Percentiles rank a stretch among this genome's conserved stretches.
Evolutionary conservation across 1,140 invertebrate species (phyloP).

Genomic region (Sminthurides bifidus): DNA sequence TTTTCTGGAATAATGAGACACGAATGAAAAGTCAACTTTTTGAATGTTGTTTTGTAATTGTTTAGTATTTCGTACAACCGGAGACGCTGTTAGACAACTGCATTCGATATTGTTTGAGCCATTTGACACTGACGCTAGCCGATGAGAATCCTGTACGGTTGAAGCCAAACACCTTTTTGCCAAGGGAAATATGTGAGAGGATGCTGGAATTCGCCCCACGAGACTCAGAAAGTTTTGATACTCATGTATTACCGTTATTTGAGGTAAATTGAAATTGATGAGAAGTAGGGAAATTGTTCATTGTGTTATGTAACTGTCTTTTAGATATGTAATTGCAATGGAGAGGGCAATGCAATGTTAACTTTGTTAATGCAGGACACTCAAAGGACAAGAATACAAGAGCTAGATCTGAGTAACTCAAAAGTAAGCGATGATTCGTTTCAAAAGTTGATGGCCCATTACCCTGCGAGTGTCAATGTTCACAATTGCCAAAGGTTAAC

Average conservation of each 20-base stretch:
- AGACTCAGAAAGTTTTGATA: conserved; percentile 16
- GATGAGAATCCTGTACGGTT: conserved; percentile 31
- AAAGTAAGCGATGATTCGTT: conserved; percentile 55
- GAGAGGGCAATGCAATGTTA: background rate
- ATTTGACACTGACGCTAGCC: conserved; percentile 16
- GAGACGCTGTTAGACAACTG: conserved; percentile 48
- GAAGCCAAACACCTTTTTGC: conserved; percentile 46
- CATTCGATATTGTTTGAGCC: conserved; percentile 46
- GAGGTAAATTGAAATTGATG: conserved; percentile 10
- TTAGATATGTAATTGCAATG: background rate
- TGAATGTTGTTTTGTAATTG: too few relatives aligned
- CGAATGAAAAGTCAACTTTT: too few relatives aligned
- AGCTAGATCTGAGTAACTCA: conserved; percentile 53
- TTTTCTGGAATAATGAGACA: too few relatives aligned
- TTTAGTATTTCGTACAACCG: too few relatives aligned
- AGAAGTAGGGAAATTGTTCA: background rate
- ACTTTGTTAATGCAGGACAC: conserved; percentile 47
- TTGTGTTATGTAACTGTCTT: background rate
- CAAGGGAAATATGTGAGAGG: conserved; percentile 58
- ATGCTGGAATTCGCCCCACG: conserved; percentile 45
- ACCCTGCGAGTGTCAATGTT: conserved; percentile 58
- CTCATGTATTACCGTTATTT: conserved; percentile 15
- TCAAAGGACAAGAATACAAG: conserved; percentile 51
- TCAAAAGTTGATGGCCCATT: conserved; percentile 53
- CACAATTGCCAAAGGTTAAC: conserved; percentile 56